These are phyloP conservation scores for Drosophila histrio DNA, from an alignment of 2,888 invertebrate genomes.

Conservation along the genomic window DNA sequence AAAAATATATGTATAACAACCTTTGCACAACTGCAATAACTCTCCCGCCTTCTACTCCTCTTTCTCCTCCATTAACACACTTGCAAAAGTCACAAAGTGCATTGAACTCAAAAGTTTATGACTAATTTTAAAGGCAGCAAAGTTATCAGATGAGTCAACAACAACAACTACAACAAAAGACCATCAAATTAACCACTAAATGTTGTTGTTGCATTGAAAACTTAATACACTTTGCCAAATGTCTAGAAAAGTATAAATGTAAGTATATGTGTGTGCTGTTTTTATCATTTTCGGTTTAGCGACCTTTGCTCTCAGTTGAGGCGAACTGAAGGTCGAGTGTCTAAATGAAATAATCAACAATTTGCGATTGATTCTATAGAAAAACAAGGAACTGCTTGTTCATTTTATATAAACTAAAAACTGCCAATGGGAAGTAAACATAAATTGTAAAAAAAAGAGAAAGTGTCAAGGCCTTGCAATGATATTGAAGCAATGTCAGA, in stretches of 20 bases:
- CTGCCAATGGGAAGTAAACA: neutral
- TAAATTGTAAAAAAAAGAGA: neutral
- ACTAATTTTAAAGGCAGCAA: constrained; percentile 34
- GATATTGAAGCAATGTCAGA: constrained; percentile 34
- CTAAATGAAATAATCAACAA: constrained; percentile 5
- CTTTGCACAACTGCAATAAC: constrained; percentile 53
- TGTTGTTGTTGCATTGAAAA: constrained; percentile 13
- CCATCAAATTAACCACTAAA: constrained; percentile 19
- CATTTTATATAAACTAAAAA: neutral
- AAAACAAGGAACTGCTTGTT: neutral
- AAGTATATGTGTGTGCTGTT: neutral
- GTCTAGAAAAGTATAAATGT: neutral
- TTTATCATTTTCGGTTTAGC: constrained; percentile 12
- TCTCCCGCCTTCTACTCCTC: neutral
- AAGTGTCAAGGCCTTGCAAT: constrained; percentile 44
- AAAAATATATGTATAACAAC: constrained; percentile 20
- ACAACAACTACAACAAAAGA: constrained; percentile 24
- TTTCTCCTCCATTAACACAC: neutral
- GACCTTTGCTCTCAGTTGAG: constrained; percentile 18
- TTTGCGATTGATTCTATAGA: neutral
- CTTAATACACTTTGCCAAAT: constrained; percentile 40
- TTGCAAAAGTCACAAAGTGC: constrained; percentile 51
- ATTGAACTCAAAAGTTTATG: constrained; percentile 64
- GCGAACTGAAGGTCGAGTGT: constrained; percentile 45
- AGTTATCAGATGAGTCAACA: constrained; percentile 33